Percentiles rank a stretch among this genome's conserved stretches.
These are phyloP conservation scores for Plebejus argus DNA, from an alignment of 2,888 invertebrate genomes.

Conservation along the genomic window DNA sequence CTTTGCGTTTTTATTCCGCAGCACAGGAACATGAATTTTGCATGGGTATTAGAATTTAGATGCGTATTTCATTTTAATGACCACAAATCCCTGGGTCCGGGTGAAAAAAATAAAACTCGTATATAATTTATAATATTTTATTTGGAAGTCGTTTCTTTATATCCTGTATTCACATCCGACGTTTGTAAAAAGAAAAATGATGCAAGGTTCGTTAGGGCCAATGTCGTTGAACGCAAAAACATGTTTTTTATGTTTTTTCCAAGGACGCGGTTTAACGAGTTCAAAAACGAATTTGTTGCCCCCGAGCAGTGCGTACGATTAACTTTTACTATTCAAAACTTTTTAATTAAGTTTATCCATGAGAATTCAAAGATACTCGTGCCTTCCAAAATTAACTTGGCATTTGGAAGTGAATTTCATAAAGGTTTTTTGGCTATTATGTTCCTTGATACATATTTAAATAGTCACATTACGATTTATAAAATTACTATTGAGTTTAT, in stretches of 20 bases:
- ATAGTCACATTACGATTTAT: background rate
- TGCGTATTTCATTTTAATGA: slow-evolving; percentile 22
- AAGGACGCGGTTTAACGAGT: slow-evolving; percentile 34
- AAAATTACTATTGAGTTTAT: background rate
- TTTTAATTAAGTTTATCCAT: background rate
- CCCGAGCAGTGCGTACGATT: slow-evolving; percentile 1
- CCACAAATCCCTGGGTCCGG: slow-evolving; percentile 14
- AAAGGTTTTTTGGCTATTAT: background rate
- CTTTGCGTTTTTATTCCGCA: background rate
- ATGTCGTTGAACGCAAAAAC: slow-evolving; percentile 64
- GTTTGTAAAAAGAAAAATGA: slow-evolving; percentile 54
- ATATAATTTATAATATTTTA: slow-evolving; percentile 25
- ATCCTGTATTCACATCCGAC: slow-evolving; percentile 51
- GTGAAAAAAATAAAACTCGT: slow-evolving; percentile 11
- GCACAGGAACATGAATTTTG: background rate
- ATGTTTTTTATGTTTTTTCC: slow-evolving; percentile 50
- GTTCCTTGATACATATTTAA: background rate
- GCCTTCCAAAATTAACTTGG: background rate
- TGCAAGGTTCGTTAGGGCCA: slow-evolving; percentile 66
- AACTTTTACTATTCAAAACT: background rate
- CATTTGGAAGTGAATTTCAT: background rate
- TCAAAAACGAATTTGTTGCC: slow-evolving; percentile 22
- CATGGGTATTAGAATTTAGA: background rate
- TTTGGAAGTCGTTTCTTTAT: slow-evolving; percentile 37
- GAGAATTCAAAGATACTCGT: background rate